Percentiles rank a stretch among this genome's conserved stretches.
Conservation (phyloP, 2,113 vertebrate genomes). For the Piprites chloris region DNA sequence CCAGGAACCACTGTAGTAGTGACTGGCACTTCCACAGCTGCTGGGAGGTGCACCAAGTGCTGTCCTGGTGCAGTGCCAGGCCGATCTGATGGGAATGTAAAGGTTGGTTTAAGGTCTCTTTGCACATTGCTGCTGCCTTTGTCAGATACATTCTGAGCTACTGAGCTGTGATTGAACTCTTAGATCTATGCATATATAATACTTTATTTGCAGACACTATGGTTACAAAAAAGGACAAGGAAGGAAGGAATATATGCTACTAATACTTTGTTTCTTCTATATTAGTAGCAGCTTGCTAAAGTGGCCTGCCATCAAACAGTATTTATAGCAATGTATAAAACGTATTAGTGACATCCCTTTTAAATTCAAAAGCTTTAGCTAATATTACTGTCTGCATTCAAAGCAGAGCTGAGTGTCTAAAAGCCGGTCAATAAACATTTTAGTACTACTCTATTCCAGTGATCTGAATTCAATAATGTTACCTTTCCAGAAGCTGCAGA, state of each 20-base stretch:
- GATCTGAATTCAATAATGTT: constrained; percentile 80
- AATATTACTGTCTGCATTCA: constrained; percentile 64
- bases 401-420: constrained; percentile 63
- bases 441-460: constrained; percentile 70
- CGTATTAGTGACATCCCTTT: constrained; percentile 59
- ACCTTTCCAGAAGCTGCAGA: constrained; percentile 74
- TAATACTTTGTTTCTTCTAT: constrained; percentile 27
- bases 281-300: constrained; percentile 44
- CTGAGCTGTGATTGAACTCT: not conserved
- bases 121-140: not conserved
- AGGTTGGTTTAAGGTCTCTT: not conserved
- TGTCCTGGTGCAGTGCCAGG: not conserved
- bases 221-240: not conserved
- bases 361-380: constrained; percentile 68
- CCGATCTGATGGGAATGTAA: not conserved
- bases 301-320: constrained; percentile 27
- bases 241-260: constrained; percentile 12
- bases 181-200: not conserved
- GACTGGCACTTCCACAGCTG: not conserved
- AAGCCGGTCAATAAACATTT: constrained; percentile 79
- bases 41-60: not conserved
- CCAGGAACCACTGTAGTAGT: not conserved
- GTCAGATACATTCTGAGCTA: not conserved
- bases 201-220: constrained; percentile 7
- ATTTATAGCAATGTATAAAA: constrained; percentile 63